Evolutionary conservation across 2,888 invertebrate genomes (phyloP), one percentile per base, ranked within the genome.

Genomic region (Cephus nigrinus): DNA sequence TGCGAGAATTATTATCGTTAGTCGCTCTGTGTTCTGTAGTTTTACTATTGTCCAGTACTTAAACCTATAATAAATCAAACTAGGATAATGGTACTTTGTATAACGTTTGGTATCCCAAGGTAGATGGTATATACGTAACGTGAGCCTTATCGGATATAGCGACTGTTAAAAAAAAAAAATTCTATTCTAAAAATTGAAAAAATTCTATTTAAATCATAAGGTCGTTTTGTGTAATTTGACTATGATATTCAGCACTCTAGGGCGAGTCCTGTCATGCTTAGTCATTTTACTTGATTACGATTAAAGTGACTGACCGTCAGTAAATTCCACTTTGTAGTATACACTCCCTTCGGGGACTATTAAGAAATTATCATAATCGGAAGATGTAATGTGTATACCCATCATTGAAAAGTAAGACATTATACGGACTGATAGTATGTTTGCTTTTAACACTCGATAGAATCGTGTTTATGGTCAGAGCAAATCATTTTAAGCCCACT

Each of bases 121-220:
- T 40, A 40, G 12, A 40, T 15, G 15, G 15, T 15, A 5, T 40
- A 40, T 40, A 15, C 40, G 15, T 40, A 40, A 15, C 15, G 4
- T 5, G 15, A 15, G 40, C 1, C 40, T 15, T 40, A 5, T 15
- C 1, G 40, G 5, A 15, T 15, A 15, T 40, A 40, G 40, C 0
- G 2, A 40, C 15, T 15, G 15, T 40, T 23, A 55, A 23, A 23
- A 4, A 40, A 23, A 23, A 9, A 55, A 9, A 23, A 23, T n/a
- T n/a, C n/a, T n/a, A n/a, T n/a, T n/a, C n/a, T n/a, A n/a, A n/a
- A n/a, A n/a, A n/a, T n/a, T n/a, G n/a, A 9, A 55, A 9, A 23
- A 23, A 23, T 55, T 55, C 2, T 23, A 83, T 82, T 80, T 81
- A 79, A 35, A 80, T 83, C 82, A 82, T 81, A 81, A 76, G 69